Evolutionary conservation across 2,888 invertebrate species (phyloP), one percentile per base, ranked within the genome.

Genomic region (Limenitis camilla): DNA sequence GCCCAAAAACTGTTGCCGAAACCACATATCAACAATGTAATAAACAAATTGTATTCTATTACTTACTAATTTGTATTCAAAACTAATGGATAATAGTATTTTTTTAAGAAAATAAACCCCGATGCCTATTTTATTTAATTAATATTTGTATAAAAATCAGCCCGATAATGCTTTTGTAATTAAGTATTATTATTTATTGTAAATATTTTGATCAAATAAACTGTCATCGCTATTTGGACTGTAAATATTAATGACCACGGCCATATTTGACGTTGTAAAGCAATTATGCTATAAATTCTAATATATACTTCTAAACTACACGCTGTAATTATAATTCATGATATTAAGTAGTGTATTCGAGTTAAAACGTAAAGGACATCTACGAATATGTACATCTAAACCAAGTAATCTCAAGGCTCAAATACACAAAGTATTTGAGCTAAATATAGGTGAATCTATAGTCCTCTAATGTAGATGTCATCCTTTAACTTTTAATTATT

Each of bases 11-110:
- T 49, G 32, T 50, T 39, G 38, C 43, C 33, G 48, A 11, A 35
- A 29, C 33, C 29, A 11, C 45, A 36, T 39, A 52, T 39, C 53
- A 40, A 35, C 43, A 53, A 45, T 49, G 44, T 44, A 44, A 36
- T 40, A 40, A 33, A 47, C 6, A 43, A 5, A 30, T 28, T 6
- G 29, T 49, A 54, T 56, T 53, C n/a, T 54, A 54, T 46, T 49
- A 40, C 42, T 49, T 51, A n/a, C n/a, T n/a, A n/a, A n/a, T n/a
- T n/a, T n/a, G n/a, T n/a, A n/a, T n/a, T n/a, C n/a, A n/a, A n/a
- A n/a, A n/a, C n/a, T n/a, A n/a, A n/a, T n/a, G n/a, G n/a, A n/a
- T n/a, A n/a, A n/a, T n/a, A n/a, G n/a, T n/a, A n/a, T n/a, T n/a
- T n/a, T n/a, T n/a, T n/a, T n/a, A n/a, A n/a, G n/a, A n/a, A n/a